Percentiles rank a stretch among this genome's conserved stretches.
These are phyloP conservation scores for Melanotaenia boesemani DNA, from an alignment of 2,797 vertebrate species.

Conservation along the genomic window DNA sequence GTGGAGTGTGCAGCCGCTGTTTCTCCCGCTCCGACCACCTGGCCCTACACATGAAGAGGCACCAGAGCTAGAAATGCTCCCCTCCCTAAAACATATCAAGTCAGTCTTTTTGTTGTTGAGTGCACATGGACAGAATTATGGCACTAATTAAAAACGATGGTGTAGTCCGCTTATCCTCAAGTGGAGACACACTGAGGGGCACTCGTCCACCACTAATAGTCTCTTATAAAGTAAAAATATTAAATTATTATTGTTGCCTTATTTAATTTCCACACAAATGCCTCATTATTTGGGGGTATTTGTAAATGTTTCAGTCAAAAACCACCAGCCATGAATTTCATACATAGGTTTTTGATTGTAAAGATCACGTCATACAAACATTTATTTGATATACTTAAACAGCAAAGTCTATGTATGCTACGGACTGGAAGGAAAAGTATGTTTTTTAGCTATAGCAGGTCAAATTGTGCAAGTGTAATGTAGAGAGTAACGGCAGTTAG, in stretches of 20 bases:
- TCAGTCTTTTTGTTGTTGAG: not conserved
- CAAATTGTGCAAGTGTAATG: constrained; percentile 1
- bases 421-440: constrained; percentile 16
- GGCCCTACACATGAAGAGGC: constrained; percentile 98
- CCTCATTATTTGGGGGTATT: constrained; percentile 12
- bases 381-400: constrained; percentile 26
- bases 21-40: constrained; percentile 98
- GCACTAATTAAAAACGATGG: constrained; percentile 31
- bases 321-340: constrained; percentile 24
- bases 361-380: constrained; percentile 12
- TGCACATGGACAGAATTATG: constrained; percentile 23
- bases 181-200: constrained; percentile 33
- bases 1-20: constrained; percentile 92
- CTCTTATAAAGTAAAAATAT: constrained; percentile 51
- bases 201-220: constrained; percentile 48
- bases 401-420: constrained; percentile 22
- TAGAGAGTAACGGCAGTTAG: constrained; percentile 9
- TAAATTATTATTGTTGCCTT: constrained; percentile 41
- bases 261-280: constrained; percentile 43
- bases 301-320: constrained; percentile 22
- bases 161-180: constrained; percentile 30
- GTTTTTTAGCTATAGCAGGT: constrained; percentile 22
- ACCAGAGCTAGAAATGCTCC: constrained; percentile 87
- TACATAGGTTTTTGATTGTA: constrained; percentile 15
- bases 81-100: constrained; percentile 20